Evolutionary conservation across 2,797 vertebrate genomes (phyloP).

Genomic region (Tauraco hartlaubi): DNA sequence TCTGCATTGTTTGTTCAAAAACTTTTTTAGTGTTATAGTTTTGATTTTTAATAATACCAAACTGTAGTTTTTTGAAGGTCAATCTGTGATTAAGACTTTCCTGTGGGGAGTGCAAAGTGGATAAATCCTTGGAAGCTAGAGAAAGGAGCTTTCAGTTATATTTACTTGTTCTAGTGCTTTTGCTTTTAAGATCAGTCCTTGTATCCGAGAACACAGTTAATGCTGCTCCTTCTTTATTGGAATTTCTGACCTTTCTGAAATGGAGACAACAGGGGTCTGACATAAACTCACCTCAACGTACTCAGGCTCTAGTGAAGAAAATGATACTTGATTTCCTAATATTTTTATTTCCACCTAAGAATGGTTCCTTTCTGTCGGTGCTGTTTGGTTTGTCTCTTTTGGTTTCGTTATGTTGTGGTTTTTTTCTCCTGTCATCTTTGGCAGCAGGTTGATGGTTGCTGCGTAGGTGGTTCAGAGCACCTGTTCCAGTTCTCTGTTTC

Average conservation of each 20-base stretch:
- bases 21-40: not conserved
- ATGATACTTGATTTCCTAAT: not conserved
- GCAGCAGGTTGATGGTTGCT: not conserved
- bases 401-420: not conserved
- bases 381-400: not conserved
- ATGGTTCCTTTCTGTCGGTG: not conserved
- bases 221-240: not conserved
- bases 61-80: not conserved
- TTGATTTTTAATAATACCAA: not conserved
- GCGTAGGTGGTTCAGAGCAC: too few species aligned
- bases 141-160: not conserved
- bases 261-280: not conserved
- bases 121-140: not conserved
- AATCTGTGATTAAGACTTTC: not conserved
- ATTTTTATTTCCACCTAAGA: not conserved
- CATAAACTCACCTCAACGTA: not conserved
- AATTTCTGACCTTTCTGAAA: not conserved
- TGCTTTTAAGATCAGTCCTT: not conserved
- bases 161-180: not conserved
- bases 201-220: not conserved
- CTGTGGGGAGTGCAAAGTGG: not conserved
- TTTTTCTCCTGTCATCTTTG: fast-evolving
- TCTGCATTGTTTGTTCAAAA: not conserved
- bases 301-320: not conserved
- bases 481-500: too few species aligned